A percentile compares a stretch with the other conserved stretches of the same genome.
Conservation (phyloP, 2,888 invertebrate genomes). For the Andrena chrysosceles region DNA sequence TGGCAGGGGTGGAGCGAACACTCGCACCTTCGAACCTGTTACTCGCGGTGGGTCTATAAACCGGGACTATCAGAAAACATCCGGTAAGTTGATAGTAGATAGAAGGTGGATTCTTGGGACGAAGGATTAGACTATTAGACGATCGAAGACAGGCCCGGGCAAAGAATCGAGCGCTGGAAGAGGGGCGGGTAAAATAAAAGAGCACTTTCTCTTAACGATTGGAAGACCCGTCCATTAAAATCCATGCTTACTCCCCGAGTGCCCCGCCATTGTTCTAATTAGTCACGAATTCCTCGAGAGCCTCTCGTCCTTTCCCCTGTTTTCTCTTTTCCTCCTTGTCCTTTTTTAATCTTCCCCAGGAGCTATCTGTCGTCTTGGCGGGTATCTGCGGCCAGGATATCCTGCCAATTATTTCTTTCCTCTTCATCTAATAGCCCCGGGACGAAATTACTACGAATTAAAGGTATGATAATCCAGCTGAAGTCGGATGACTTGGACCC, state of each 20-base stretch:
- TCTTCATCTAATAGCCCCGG: conserved; percentile 28
- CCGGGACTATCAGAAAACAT: conserved; percentile 7
- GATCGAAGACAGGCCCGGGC: conserved; percentile 19
- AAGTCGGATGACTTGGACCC: conserved; percentile 29
- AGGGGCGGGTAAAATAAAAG: conserved; percentile 47
- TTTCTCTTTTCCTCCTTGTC: not conserved
- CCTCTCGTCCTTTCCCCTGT: conserved; percentile 49
- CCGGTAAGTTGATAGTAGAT: conserved; percentile 36
- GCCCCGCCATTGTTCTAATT: conserved; percentile 74
- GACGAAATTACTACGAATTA: conserved; percentile 40
- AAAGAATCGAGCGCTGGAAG: not conserved
- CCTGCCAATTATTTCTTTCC: conserved; percentile 53
- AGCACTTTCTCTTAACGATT: conserved; percentile 69
- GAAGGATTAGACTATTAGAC: conserved; percentile 60
- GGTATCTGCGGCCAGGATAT: conserved; percentile 30
- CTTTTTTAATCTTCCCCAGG: conserved; percentile 48
- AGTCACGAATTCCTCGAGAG: conserved; percentile 74
- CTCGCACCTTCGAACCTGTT: not conserved
- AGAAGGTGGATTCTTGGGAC: conserved; percentile 35
- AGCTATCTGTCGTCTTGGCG: conserved; percentile 16
- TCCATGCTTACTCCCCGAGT: conserved; percentile 70
- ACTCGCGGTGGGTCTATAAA: conserved; percentile 6
- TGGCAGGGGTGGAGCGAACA: not conserved
- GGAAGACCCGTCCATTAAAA: conserved; percentile 70
- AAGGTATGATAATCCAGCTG: conserved; percentile 51